Evolutionary conservation across 2,797 vertebrate species (phyloP).

Genomic region (Sparus aurata): DNA sequence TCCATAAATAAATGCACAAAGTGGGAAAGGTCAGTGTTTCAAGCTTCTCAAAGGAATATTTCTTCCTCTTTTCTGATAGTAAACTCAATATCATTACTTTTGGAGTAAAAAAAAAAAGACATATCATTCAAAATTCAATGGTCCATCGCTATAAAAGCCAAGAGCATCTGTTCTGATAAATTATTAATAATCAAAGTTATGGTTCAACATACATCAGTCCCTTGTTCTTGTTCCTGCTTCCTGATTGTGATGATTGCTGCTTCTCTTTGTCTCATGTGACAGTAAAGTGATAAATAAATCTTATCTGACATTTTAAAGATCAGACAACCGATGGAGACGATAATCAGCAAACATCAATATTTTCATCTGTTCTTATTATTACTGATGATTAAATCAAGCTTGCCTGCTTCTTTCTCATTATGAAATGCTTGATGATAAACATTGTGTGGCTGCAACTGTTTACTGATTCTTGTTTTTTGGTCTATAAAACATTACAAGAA

Average conservation of each 20-base stretch:
- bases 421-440: too few relatives aligned
- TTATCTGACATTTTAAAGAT: neutral
- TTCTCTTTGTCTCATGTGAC: too few relatives aligned
- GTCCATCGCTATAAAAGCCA: neutral
- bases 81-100: neutral
- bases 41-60: neutral
- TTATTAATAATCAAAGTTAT: neutral
- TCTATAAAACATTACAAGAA: too few relatives aligned
- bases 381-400: neutral
- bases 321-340: neutral
- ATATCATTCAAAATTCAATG: neutral
- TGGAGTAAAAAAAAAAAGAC: neutral
- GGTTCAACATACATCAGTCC: too few relatives aligned
- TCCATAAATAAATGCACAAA: neutral
- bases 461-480: too few relatives aligned
- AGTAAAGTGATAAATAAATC: too few relatives aligned
- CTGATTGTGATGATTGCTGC: neutral
- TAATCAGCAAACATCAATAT: neutral
- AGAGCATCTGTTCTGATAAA: neutral
- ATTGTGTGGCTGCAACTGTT: too few relatives aligned
- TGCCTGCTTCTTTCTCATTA: neutral
- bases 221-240: neutral
- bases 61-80: neutral
- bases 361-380: rapidly evolving
- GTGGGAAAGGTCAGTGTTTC: neutral